Evolutionary conservation across 2,797 vertebrate genomes (phyloP).

Genomic region (Xenopus petersii): DNA sequence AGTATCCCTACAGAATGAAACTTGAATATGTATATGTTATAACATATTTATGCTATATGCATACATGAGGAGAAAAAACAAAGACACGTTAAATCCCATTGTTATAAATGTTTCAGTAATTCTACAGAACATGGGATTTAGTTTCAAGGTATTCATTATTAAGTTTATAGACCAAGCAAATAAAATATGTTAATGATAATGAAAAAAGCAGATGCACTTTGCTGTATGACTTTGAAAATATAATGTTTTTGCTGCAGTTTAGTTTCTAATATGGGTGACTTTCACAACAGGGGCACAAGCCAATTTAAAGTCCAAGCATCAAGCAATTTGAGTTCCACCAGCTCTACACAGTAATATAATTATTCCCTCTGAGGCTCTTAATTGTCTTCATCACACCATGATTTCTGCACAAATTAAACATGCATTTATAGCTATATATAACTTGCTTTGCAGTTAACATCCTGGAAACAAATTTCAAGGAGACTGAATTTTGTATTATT

Average conservation of each 20-base stretch:
- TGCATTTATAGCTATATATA: constrained; percentile 81
- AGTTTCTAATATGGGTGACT: constrained; percentile 69
- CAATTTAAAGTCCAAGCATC: constrained; percentile 80
- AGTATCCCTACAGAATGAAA: too few relatives aligned
- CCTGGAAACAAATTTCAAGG: constrained; percentile 80
- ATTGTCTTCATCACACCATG: constrained; percentile 84
- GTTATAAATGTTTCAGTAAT: too few relatives aligned
- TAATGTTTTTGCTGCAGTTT: constrained; percentile 59
- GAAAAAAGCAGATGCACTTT: constrained; percentile 42
- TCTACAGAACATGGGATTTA: too few relatives aligned
- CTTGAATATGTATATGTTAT: too few relatives aligned
- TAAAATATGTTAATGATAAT: constrained; percentile 17
- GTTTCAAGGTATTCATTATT: constrained; percentile 13
- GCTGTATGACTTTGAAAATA: constrained; percentile 72
- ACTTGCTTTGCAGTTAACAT: constrained; percentile 79
- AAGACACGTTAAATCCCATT: too few relatives aligned
- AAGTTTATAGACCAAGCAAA: constrained; percentile 20
- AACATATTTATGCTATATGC: too few relatives aligned
- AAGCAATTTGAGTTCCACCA: constrained; percentile 79
- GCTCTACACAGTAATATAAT: constrained; percentile 82
- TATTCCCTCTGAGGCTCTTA: constrained; percentile 81
- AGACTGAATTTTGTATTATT: constrained; percentile 64
- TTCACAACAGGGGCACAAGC: constrained; percentile 75
- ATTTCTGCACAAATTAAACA: constrained; percentile 83
- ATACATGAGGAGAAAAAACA: too few relatives aligned